Evolutionary conservation across 1,140 invertebrate species (phyloP).

Genomic region (Papilio polyxenes): DNA sequence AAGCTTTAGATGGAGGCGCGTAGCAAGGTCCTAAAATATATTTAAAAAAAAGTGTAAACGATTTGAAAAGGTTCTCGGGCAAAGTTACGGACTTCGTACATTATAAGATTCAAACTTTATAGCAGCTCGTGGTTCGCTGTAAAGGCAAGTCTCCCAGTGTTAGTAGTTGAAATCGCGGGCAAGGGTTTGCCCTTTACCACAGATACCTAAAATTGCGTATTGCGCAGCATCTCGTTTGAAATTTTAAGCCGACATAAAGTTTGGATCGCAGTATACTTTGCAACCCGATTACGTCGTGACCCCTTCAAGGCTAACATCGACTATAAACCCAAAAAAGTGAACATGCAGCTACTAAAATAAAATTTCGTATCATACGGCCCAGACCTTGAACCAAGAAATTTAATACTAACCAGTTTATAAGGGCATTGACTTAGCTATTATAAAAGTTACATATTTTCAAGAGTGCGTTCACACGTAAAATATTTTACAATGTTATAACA

Average conservation of each 20-base stretch:
- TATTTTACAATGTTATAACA: neutral
- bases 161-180: neutral
- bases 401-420: conserved; percentile 56
- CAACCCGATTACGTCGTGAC: neutral
- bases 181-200: neutral
- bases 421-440: conserved; percentile 68
- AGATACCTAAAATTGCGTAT: no score
- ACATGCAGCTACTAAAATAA: conserved; percentile 15
- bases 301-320: conserved; percentile 10
- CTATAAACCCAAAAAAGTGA: conserved; percentile 9
- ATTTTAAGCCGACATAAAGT: neutral
- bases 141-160: neutral
- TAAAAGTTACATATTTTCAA: conserved; percentile 63
- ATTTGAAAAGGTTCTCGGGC: neutral
- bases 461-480: conserved; percentile 35
- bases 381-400: conserved; percentile 51
- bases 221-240: neutral
- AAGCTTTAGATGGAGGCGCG: neutral
- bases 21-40: neutral
- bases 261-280: neutral
- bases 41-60: neutral
- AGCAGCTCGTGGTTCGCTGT: neutral
- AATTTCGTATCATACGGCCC: conserved; percentile 9
- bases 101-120: neutral
- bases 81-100: neutral